Evolutionary conservation across 1,140 invertebrate species (phyloP).

Genomic region (Heliconius congener): DNA sequence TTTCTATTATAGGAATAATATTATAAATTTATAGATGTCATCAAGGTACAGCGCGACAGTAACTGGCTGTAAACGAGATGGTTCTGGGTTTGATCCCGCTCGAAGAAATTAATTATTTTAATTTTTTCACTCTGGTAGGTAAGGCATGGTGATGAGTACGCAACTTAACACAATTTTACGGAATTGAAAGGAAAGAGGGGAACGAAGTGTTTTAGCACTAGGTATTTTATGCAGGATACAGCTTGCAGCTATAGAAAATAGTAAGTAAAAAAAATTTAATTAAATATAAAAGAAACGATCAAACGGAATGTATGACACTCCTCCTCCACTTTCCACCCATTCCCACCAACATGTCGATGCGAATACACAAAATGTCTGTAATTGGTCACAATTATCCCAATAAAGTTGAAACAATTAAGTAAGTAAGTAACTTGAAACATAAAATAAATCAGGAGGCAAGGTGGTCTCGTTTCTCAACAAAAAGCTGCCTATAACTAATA

Average conservation of each 20-base stretch:
- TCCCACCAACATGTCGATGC: neutral
- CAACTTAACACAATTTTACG: too few species aligned
- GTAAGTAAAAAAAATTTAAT: too few species aligned
- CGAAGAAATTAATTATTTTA: neutral
- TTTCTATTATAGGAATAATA: slow-evolving; percentile 19
- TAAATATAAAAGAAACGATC: too few species aligned
- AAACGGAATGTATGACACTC: too few species aligned
- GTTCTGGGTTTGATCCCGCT: neutral
- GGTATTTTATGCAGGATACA: too few species aligned
- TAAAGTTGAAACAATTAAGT: slow-evolving; percentile 16
- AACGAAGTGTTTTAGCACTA: neutral
- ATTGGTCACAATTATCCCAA: slow-evolving; percentile 11
- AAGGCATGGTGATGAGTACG: too few species aligned
- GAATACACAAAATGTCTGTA: neutral
- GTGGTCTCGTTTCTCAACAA: slow-evolving; percentile 14
- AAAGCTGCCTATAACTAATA: slow-evolving; percentile 14
- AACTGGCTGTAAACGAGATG: neutral
- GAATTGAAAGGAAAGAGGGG: too few species aligned
- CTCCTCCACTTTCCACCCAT: neutral
- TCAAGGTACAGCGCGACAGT: neutral
- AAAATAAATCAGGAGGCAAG: slow-evolving; percentile 5
- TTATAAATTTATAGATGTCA: neutral
- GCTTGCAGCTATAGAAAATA: too few species aligned
- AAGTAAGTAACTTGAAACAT: neutral
- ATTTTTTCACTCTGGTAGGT: neutral